A percentile compares a stretch with the other conserved stretches of the same genome.
phyloP scores from a whole-genome alignment of 2,113 vertebrate species.

The Erythrolamprus reginae region DNA sequence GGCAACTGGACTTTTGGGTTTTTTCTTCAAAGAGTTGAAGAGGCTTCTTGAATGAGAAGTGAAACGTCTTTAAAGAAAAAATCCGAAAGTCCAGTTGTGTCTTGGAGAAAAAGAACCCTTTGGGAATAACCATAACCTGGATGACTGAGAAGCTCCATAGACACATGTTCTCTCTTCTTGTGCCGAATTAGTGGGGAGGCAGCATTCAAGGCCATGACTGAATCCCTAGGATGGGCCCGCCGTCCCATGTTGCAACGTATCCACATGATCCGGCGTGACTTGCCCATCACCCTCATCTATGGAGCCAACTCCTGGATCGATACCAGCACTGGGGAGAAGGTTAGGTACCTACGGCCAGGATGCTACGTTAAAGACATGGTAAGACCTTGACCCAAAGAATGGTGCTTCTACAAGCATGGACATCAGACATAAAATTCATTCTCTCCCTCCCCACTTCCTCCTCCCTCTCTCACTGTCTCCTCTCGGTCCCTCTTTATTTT shows the following conservation, averaged over 20 bases:
- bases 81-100: too few relatives aligned
- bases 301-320: conserved; percentile 85
- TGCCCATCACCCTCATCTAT: conserved; percentile 83
- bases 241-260: conserved; percentile 86
- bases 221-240: conserved; percentile 85
- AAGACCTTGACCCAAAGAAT: neutral
- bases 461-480: too few relatives aligned
- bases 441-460: neutral
- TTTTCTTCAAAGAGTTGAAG: too few relatives aligned
- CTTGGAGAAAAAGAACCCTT: too few relatives aligned
- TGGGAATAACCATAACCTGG: too few relatives aligned
- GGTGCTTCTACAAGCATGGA: neutral
- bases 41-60: too few relatives aligned
- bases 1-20: too few relatives aligned
- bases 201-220: conserved; percentile 83
- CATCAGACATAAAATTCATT: neutral
- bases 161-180: too few relatives aligned
- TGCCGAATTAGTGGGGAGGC: conserved; percentile 76
- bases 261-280: conserved; percentile 72
- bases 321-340: conserved; percentile 73
- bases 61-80: too few relatives aligned
- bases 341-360: conserved; percentile 66
- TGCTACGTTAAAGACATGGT: conserved; percentile 76
- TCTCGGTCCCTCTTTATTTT: too few relatives aligned
- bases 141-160: too few relatives aligned